These are phyloP conservation scores for Drosophila biarmipes DNA, from an alignment of 1,140 invertebrate species.

Conservation along the genomic window DNA sequence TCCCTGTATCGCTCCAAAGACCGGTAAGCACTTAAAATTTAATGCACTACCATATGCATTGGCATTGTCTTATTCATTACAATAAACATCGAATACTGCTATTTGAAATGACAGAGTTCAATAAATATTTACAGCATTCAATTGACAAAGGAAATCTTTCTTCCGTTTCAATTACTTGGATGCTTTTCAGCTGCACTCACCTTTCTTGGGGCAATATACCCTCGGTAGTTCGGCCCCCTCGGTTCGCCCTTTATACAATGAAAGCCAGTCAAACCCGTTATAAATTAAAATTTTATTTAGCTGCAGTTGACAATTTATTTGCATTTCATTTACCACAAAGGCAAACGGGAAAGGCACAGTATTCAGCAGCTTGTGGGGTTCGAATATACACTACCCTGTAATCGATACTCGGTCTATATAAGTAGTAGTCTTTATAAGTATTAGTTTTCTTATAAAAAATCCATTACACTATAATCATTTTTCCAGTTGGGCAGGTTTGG, in stretches of 20 bases:
- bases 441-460: no score
- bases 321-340: constrained; percentile 79
- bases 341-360: constrained; percentile 21
- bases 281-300: constrained; percentile 82
- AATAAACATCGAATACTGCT: background rate
- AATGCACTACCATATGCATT: background rate
- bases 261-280: constrained; percentile 62
- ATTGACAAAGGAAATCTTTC: constrained; percentile 6
- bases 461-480: no score
- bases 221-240: background rate
- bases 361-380: background rate
- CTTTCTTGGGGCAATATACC: constrained; percentile 1
- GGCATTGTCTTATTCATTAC: background rate
- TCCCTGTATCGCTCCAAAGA: background rate
- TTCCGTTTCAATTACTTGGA: constrained; percentile 19
- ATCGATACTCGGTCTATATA: no score
- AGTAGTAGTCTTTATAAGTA: no score
- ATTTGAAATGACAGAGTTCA: background rate
- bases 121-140: constrained; percentile 19
- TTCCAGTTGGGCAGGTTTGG: no score
- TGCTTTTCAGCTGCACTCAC: constrained; percentile 20
- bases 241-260: background rate
- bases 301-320: constrained; percentile 82
- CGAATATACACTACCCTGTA: background rate
- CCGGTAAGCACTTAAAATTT: background rate